phyloP scores from a whole-genome alignment of 2,888 invertebrate species.

The Camponotus fellah region DNA sequence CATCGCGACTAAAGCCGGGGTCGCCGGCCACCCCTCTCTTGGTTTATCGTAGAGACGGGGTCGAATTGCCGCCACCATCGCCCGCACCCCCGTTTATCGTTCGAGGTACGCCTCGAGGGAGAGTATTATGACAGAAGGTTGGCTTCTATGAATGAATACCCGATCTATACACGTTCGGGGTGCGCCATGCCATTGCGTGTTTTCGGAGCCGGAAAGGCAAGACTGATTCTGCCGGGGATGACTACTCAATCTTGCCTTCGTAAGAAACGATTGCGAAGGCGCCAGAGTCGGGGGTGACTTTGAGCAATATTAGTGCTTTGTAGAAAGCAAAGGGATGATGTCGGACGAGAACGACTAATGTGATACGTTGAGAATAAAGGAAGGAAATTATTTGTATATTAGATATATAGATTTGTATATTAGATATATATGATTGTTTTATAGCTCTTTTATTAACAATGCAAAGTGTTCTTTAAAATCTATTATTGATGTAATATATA shows the following conservation, averaged over 20 bases:
- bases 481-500: neutral
- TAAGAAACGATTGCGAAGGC: constrained; percentile 18
- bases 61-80: constrained; percentile 24
- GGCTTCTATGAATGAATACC: constrained; percentile 71
- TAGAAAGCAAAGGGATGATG: constrained; percentile 17
- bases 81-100: constrained; percentile 26
- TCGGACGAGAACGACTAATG: neutral
- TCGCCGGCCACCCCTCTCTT: constrained; percentile 70
- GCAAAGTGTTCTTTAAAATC: neutral
- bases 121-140: constrained; percentile 69
- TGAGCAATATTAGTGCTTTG: neutral
- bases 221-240: neutral
- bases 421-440: neutral
- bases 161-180: constrained; percentile 17
- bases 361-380: neutral
- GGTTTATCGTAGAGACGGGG: constrained; percentile 44
- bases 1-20: constrained; percentile 73
- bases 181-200: constrained; percentile 6
- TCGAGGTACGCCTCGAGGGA: constrained; percentile 60
- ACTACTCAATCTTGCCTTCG: constrained; percentile 1
- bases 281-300: constrained; percentile 10
- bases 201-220: neutral
- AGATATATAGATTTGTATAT: constrained; percentile 15
- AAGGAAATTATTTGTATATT: constrained; percentile 22
- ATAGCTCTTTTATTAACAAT: neutral